Base-by-base conservation (phyloP, 1,140 invertebrate genomes). In the Brachionus asplanchnoidis region DNA sequence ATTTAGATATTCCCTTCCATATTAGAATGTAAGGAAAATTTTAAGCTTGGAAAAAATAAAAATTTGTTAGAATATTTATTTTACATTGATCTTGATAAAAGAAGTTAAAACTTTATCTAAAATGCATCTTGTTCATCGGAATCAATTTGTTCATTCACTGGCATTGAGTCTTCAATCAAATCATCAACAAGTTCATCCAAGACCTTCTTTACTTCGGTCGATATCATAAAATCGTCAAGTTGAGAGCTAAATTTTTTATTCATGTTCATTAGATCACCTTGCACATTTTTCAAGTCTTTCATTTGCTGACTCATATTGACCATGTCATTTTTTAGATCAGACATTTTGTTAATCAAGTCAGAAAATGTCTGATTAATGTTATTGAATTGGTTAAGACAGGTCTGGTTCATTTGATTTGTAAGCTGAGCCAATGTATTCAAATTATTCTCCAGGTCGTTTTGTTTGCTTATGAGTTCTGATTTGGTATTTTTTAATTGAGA, bases 401-500 rank as follows among this genome's bases (percentile, higher is more conserved):
- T 26, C 12, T 26, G 2, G 14, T 50, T 77, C 44, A 77, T 77
- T 50, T 77, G 17, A 23, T 77, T 46, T 12, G 73, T 77, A 40
- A 77, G 50, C 2, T 26, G 4, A 11, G 73, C 73, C 46, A 77
- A 77, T 28, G 8, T 28, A 17, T 32, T 77, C 5, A 77, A 28
- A 50, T 77, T 77, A 32, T 50, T 77, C 8, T 77, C 73, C n/a
- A 77, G 12, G 2, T 50, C 17, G 0, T 46, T 77, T 50, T 77
- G 73, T 12, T 44, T 50, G 6, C 23, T 50, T 2, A 77, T 36
- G 14, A 77, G 40, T 12, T 82, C 79, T 26, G 36, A 11, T 65
- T 82, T 82, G 28, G 79, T 65, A 65, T 82, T 60, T 42, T 82
- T 82, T 17, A 68, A 36, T 17, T 82, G 53, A 56, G 23, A 65